Evolutionary conservation across 2,797 vertebrate genomes (phyloP).

Genomic region (Pangasius larnaudii): DNA sequence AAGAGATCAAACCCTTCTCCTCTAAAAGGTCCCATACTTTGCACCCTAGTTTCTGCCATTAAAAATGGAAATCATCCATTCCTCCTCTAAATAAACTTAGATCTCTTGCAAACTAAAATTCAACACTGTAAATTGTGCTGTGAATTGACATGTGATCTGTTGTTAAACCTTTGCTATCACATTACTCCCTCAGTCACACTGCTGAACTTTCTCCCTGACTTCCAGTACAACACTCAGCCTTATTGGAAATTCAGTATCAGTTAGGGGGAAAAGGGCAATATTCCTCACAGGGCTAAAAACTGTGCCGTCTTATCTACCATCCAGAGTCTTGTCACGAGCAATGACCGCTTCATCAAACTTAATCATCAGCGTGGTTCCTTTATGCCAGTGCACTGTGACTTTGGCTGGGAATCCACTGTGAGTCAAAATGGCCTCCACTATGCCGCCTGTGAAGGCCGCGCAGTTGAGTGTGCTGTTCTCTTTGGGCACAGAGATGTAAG

Average conservation of each 20-base stretch:
- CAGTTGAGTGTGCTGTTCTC: conserved; percentile 97
- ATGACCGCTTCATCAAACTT: conserved; percentile 94
- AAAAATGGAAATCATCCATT: background rate
- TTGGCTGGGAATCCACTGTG: conserved; percentile 93
- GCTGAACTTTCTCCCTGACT: conserved; percentile 6
- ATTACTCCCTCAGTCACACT: conserved; percentile 19
- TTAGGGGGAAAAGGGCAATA: background rate
- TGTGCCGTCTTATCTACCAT: conserved; percentile 80
- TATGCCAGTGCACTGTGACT: conserved; percentile 96
- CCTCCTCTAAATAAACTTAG: background rate
- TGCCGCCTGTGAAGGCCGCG: conserved; percentile 90
- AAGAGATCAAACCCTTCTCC: background rate
- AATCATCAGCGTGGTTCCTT: conserved; percentile 96
- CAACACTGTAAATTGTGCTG: background rate
- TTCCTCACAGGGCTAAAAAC: background rate
- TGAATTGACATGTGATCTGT: conserved; percentile 15
- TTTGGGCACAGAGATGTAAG: conserved; percentile 91
- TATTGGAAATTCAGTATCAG: conserved; percentile 20
- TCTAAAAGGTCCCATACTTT: background rate
- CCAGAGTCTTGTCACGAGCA: conserved; percentile 86
- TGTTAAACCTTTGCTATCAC: background rate
- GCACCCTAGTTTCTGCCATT: background rate
- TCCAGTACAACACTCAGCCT: background rate
- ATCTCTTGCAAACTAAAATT: background rate
- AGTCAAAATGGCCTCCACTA: conserved; percentile 90